Percentiles rank a stretch among this genome's conserved stretches.
Conservation (phyloP, 2,888 invertebrate genomes). For the Conus canariensis region DNA sequence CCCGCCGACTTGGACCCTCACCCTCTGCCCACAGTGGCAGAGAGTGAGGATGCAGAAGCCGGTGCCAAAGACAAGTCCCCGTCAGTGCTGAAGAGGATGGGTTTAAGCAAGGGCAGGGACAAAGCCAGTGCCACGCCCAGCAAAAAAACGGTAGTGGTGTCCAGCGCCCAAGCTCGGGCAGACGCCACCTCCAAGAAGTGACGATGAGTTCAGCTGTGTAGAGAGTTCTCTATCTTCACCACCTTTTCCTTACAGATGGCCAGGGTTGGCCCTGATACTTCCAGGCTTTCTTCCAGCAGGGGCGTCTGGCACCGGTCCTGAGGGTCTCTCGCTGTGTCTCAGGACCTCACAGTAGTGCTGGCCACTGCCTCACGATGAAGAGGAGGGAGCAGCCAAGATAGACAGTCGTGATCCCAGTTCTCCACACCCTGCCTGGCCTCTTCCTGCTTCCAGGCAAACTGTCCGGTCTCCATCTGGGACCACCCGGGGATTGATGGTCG, state of each 20-base stretch:
- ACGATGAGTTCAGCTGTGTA: neutral
- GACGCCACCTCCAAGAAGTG: neutral
- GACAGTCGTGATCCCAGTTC: neutral
- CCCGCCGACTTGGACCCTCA: conserved; percentile 40
- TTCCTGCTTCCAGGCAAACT: neutral
- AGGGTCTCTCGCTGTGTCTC: neutral
- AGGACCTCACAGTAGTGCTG: neutral
- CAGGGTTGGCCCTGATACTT: neutral
- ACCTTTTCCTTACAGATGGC: neutral
- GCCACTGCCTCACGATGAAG: neutral
- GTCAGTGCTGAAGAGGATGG: conserved; percentile 65
- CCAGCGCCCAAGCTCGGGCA: no score
- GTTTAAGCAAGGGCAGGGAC: conserved; percentile 60
- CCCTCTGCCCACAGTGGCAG: conserved; percentile 56
- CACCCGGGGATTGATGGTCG: neutral
- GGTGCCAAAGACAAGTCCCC: conserved; percentile 56
- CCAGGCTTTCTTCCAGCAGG: neutral
- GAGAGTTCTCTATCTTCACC: neutral
- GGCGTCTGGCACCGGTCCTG: neutral
- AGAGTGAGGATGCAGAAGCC: conserved; percentile 52
- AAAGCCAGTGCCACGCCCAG: conserved; percentile 53
- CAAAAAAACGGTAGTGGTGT: conserved; percentile 16
- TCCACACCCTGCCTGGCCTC: neutral
- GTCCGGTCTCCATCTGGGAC: neutral
- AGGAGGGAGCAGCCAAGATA: neutral